Conservation (phyloP, 1,140 invertebrate species). For the Drosophila pandora region DNA sequence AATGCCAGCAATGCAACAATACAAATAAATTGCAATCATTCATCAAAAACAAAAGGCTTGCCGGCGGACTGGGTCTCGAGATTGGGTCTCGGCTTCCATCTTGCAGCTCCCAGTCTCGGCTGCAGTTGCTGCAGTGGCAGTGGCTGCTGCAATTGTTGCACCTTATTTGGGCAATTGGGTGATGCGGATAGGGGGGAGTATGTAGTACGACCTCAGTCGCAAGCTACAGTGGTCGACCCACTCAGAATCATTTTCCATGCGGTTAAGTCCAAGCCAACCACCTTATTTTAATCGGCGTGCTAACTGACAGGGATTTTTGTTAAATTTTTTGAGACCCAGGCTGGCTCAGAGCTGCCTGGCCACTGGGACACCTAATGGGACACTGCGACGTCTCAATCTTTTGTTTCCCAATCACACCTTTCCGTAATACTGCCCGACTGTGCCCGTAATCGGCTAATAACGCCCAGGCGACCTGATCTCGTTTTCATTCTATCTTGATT, state of each 20-base stretch:
- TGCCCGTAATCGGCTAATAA: conserved; percentile 40
- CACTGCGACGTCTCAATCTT: conserved; percentile 25
- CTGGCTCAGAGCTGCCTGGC: too few relatives aligned
- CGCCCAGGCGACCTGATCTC: conserved; percentile 23
- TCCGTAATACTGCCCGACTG: neutral
- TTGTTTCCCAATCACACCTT: conserved; percentile 18
- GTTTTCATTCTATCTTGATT: conserved; percentile 3
- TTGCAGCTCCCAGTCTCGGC: conserved; percentile 11
- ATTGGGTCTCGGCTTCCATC: conserved; percentile 21
- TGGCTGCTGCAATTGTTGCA: conserved; percentile 68
- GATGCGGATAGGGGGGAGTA: conserved; percentile 23
- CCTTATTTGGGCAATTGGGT: conserved; percentile 75
- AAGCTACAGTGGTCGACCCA: conserved; percentile 44
- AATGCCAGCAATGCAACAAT: conserved; percentile 79
- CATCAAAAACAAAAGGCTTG: conserved; percentile 77
- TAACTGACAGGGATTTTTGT: too few relatives aligned
- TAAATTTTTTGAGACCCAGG: too few relatives aligned
- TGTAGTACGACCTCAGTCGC: conserved; percentile 13
- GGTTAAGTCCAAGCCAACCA: too few relatives aligned
- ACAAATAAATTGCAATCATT: conserved; percentile 81
- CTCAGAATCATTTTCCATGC: neutral
- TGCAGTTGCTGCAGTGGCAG: conserved; percentile 61
- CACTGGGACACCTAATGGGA: neutral
- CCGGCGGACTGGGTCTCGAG: conserved; percentile 26
- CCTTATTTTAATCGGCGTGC: too few relatives aligned